Conservation (phyloP, 2,797 vertebrate species). For the Enteromius trimaculatus region DNA sequence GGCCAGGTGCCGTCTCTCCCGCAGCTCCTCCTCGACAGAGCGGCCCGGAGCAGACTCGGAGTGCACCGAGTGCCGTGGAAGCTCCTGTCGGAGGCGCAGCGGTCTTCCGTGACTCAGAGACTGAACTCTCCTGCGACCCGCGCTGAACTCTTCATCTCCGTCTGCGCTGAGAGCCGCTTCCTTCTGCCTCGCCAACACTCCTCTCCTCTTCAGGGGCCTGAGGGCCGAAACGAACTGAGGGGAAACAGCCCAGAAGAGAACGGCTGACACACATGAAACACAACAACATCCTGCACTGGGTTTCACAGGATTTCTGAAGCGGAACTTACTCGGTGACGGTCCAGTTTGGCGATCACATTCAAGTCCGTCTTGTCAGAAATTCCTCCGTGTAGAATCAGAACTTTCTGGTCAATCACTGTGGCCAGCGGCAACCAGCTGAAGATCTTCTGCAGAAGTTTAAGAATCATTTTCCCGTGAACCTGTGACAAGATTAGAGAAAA, state of each 20-base stretch:
- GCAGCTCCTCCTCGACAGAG: slow-evolving; percentile 81
- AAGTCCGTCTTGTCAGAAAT: slow-evolving; percentile 90
- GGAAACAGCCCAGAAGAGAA: slow-evolving; percentile 20
- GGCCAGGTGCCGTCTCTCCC: slow-evolving; percentile 72
- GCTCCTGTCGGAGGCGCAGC: slow-evolving; percentile 18
- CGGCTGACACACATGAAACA: background rate
- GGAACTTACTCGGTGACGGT: slow-evolving; percentile 84
- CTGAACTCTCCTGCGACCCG: slow-evolving; percentile 62
- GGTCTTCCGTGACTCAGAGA: slow-evolving; percentile 67
- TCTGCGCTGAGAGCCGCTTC: slow-evolving; percentile 31
- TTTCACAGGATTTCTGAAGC: background rate
- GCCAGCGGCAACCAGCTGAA: slow-evolving; percentile 93
- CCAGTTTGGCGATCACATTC: slow-evolving; percentile 78
- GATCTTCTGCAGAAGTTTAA: slow-evolving; percentile 87
- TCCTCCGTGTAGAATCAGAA: slow-evolving; percentile 90
- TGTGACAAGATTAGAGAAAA: slow-evolving; percentile 57
- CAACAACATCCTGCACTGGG: background rate
- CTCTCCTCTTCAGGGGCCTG: slow-evolving; percentile 72
- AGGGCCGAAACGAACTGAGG: slow-evolving; percentile 85
- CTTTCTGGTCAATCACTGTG: slow-evolving; percentile 88
- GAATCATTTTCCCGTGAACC: slow-evolving; percentile 89
- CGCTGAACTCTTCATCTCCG: background rate
- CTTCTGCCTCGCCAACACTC: background rate
- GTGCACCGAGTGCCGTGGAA: slow-evolving; percentile 67
- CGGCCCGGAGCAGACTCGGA: slow-evolving; percentile 57